Evolutionary conservation across 1,140 invertebrate genomes (phyloP), one percentile per base, ranked within the genome.

Genomic region (Tetraneura akinire): DNA sequence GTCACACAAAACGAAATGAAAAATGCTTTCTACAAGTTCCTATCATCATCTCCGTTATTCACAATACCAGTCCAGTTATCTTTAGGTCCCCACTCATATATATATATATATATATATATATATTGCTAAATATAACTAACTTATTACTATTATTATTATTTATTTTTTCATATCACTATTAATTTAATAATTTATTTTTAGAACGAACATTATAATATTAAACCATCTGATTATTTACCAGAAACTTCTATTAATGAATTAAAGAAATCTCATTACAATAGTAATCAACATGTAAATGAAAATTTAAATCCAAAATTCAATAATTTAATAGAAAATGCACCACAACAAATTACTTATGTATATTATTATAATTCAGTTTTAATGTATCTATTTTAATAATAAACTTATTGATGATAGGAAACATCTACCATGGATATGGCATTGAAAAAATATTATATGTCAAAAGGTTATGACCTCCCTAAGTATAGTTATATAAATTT

Each of bases 401-500:
- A 26, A 9, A 37, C 49, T 71, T n/a, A n/a, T 51, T 21, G 11
- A 51, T 60, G 23, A 29, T 11, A 78, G 74, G 74, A 78, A 78
- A 55, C 37, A 18, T 3, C 29, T 10, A 2, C 53, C 4, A 76
- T 47, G 23, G 37, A 26, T 47, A 5, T 45, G 14, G 74, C n/a
- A 45, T 45, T 78, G 13, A 55, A 78, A 57, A 78, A 42, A 9
- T 78, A 57, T 78, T 78, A 78, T 60, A 6, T 4, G n/a, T 16
- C 4, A 9, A 78, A 78, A 78, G 74, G 74, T 62, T 62, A 62
- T 62, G 18, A 1, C 4, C 10, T n/a, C 11, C 55, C 55, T 26
- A 78, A 60, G 21, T 78, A 62, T 78, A 47, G 55, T 78, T 60
- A 18, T 62, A 62, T 26, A 60, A 78, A 78, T 78, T 26, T 45